Conservation (phyloP, 2,113 vertebrate genomes). For the Ifrita kowaldi region DNA sequence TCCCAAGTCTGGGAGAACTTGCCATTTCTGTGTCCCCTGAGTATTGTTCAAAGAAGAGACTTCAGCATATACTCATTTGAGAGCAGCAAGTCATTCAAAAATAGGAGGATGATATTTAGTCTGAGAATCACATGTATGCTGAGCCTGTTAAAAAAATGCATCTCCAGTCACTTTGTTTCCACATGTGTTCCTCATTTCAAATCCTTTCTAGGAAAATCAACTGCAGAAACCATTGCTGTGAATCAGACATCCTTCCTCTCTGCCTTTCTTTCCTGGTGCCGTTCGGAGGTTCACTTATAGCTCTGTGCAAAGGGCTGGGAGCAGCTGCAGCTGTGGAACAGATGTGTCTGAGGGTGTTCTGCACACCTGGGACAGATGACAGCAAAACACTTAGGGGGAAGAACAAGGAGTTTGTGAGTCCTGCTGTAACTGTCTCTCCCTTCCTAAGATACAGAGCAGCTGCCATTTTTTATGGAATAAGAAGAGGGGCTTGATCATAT, state of each 20-base stretch:
- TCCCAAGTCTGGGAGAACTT: constrained; percentile 45
- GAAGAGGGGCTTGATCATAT: rapidly evolving
- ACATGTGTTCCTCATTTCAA: not conserved
- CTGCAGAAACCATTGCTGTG: not conserved
- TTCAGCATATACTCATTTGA: not conserved
- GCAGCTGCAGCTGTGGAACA: not conserved
- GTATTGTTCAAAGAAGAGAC: constrained; percentile 44
- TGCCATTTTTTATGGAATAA: not conserved
- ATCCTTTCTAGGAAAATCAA: not conserved
- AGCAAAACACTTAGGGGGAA: rapidly evolving
- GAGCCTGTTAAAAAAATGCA: not conserved
- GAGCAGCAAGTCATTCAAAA: constrained; percentile 33
- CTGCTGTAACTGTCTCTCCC: rapidly evolving
- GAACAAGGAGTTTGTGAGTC: not conserved
- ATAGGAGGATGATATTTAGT: not conserved
- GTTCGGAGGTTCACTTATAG: not conserved
- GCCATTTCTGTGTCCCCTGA: constrained; percentile 33
- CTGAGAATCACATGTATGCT: not conserved
- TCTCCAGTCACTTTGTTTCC: not conserved
- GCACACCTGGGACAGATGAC: too few relatives aligned
- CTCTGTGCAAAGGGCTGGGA: not conserved
- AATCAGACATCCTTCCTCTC: not conserved
- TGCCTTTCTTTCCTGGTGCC: not conserved
- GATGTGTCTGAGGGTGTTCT: not conserved
- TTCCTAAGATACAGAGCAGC: not conserved